A percentile compares a stretch with the other conserved stretches of the same genome.
These are phyloP conservation scores for Apostichopus californicus DNA, from an alignment of 35 echinoderm and acorn worm genomes.

Conservation along the genomic window DNA sequence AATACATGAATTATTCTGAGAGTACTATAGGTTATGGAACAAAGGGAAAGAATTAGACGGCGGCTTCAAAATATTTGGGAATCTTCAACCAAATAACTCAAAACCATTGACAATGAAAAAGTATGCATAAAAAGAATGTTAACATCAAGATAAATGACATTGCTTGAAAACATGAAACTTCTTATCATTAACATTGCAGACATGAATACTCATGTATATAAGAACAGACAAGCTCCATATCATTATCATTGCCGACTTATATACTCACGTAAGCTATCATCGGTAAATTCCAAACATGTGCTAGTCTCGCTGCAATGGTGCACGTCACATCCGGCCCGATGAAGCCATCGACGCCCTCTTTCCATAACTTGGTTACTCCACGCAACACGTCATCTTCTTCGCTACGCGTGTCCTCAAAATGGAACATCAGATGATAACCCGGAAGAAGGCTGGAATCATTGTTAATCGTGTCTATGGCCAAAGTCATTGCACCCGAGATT, in stretches of 20 bases:
- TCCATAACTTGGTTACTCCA: constrained; percentile 67
- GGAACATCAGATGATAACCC: constrained; percentile 44
- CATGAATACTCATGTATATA: too few relatives aligned
- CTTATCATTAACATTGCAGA: too few relatives aligned
- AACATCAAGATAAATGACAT: too few relatives aligned
- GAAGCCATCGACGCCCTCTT: constrained; percentile 73
- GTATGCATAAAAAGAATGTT: too few relatives aligned
- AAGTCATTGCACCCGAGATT: constrained; percentile 66
- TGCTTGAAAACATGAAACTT: too few relatives aligned
- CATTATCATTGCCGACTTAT: neutral
- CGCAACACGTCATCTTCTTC: constrained; percentile 61
- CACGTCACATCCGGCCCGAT: constrained; percentile 86
- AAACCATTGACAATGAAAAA: too few relatives aligned
- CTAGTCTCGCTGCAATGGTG: constrained; percentile 72
- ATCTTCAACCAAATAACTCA: too few relatives aligned
- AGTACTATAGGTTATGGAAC: too few relatives aligned
- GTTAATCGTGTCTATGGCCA: constrained; percentile 74
- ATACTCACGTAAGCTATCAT: constrained; percentile 96
- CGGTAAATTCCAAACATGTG: constrained; percentile 85
- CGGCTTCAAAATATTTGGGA: too few relatives aligned
- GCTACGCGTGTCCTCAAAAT: constrained; percentile 48
- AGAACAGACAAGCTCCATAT: too few relatives aligned
- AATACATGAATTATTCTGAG: too few relatives aligned
- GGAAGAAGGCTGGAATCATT: constrained; percentile 58
- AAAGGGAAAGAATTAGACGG: too few relatives aligned